These are phyloP conservation scores for Chalcosyrphus nemorum DNA, from an alignment of 2,888 invertebrate species.

Conservation along the genomic window DNA sequence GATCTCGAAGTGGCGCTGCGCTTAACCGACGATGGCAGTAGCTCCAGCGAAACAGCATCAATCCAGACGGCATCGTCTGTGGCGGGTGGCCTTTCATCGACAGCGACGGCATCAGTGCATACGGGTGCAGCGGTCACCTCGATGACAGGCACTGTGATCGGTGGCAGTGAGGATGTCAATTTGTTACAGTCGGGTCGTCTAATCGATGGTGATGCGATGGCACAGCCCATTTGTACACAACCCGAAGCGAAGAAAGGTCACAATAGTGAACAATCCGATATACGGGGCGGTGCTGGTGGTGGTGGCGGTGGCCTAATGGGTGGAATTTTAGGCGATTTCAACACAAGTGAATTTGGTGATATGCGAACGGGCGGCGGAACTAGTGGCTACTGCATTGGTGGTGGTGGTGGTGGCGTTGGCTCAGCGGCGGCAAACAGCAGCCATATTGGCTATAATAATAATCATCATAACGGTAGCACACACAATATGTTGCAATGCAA, in stretches of 20 bases:
- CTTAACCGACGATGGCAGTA: conserved; percentile 83
- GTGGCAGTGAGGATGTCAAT: conserved; percentile 78
- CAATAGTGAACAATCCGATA: conserved; percentile 73
- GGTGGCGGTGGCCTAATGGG: conserved; percentile 79
- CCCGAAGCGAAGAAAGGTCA: conserved; percentile 78
- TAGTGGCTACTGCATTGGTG: conserved; percentile 65
- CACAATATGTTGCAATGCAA: conserved; percentile 81
- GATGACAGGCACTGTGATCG: conserved; percentile 67
- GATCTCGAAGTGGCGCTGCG: conserved; percentile 94
- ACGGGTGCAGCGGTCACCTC: conserved; percentile 63
- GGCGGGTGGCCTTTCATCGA: conserved; percentile 73
- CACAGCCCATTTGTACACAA: conserved; percentile 81
- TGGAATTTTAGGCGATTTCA: conserved; percentile 80
- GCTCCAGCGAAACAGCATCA: conserved; percentile 71
- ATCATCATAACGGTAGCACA: conserved; percentile 77
- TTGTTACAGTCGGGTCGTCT: conserved; percentile 76
- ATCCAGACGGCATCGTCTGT: conserved; percentile 71
- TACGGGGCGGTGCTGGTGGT: conserved; percentile 74
- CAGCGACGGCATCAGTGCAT: conserved; percentile 57
- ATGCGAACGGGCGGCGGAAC: conserved; percentile 74
- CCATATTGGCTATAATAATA: conserved; percentile 74
- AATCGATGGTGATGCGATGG: conserved; percentile 79
- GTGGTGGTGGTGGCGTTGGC: conserved; percentile 40
- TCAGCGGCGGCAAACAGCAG: conserved; percentile 56
- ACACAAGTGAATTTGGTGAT: conserved; percentile 81